Conservation (phyloP, 2,797 vertebrate species). For the Anguilla megastoma region DNA sequence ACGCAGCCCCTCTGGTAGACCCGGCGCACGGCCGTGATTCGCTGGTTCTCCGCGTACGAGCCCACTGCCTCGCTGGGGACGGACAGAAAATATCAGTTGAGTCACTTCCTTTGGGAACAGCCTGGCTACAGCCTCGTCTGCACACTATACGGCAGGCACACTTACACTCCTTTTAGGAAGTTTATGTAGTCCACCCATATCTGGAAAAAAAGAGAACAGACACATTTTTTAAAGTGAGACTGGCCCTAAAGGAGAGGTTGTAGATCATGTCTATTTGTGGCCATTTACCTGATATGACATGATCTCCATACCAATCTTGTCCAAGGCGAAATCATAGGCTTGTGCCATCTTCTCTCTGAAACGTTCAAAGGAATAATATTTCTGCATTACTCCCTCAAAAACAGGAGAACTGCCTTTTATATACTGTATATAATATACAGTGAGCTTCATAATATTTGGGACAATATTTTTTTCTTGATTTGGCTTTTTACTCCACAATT, state of each 20-base stretch:
- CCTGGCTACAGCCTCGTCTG: constrained; percentile 2
- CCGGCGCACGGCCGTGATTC: constrained; percentile 95
- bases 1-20: constrained; percentile 98
- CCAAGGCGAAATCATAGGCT: constrained; percentile 98
- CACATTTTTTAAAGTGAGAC: constrained; percentile 5
- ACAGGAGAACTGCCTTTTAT: background rate
- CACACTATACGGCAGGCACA: constrained; percentile 49
- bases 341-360: constrained; percentile 99
- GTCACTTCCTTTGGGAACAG: background rate
- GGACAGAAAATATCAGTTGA: background rate
- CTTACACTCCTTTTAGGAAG: constrained; percentile 99
- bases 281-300: constrained; percentile 96
- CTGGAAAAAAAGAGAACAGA: constrained; percentile 69
- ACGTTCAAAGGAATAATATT: background rate
- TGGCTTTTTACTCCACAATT: no score
- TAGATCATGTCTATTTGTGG: background rate
- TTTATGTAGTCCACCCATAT: constrained; percentile 99
- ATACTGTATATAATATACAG: background rate
- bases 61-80: constrained; percentile 90
- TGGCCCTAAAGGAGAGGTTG: background rate
- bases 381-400: background rate
- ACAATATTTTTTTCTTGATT: background rate
- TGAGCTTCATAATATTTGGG: no score
- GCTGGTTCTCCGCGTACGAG: constrained; percentile 97
- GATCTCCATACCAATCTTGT: constrained; percentile 99